Evolutionary conservation across 2,888 invertebrate species (phyloP).

Genomic region (Melieria omissa): DNA sequence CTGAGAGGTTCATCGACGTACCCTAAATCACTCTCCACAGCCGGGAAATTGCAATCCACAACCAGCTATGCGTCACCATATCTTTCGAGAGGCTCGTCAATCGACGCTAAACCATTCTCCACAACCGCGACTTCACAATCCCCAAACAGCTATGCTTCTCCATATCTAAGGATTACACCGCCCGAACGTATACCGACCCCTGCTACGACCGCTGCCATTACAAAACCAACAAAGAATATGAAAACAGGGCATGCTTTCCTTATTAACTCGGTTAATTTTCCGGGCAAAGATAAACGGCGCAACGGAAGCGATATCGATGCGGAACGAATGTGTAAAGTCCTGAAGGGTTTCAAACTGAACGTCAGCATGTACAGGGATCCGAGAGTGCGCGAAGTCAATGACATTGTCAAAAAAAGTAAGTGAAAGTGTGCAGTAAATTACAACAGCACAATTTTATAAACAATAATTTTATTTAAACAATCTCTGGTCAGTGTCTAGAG

Average conservation of each 20-base stretch:
- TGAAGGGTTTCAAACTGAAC: constrained; percentile 56
- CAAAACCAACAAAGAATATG: constrained; percentile 21
- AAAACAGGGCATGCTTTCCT: constrained; percentile 60
- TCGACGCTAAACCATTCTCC: constrained; percentile 24
- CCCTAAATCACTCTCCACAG: constrained; percentile 20
- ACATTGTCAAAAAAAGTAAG: constrained; percentile 58
- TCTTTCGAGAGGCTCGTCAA: not conserved
- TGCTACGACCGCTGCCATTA: not conserved
- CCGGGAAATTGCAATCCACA: not conserved
- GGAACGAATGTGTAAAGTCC: constrained; percentile 51
- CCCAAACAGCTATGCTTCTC: constrained; percentile 2
- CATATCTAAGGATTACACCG: not conserved
- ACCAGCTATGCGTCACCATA: constrained; percentile 6
- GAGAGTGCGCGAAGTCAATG: constrained; percentile 53
- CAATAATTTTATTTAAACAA: too few species aligned
- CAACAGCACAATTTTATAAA: too few species aligned
- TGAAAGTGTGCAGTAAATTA: constrained; percentile 21
- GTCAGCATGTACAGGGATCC: constrained; percentile 55
- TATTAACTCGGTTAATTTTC: constrained; percentile 56
- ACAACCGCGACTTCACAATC: constrained; percentile 14
- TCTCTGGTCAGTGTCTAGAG: too few species aligned
- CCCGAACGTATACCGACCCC: not conserved
- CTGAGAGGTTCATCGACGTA: not conserved
- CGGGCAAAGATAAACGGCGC: constrained; percentile 56
- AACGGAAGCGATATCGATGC: constrained; percentile 60